Percentiles rank a stretch among this genome's conserved stretches.
Conservation (phyloP, 2,113 vertebrate genomes). For the Connochaetes taurinus region DNA sequence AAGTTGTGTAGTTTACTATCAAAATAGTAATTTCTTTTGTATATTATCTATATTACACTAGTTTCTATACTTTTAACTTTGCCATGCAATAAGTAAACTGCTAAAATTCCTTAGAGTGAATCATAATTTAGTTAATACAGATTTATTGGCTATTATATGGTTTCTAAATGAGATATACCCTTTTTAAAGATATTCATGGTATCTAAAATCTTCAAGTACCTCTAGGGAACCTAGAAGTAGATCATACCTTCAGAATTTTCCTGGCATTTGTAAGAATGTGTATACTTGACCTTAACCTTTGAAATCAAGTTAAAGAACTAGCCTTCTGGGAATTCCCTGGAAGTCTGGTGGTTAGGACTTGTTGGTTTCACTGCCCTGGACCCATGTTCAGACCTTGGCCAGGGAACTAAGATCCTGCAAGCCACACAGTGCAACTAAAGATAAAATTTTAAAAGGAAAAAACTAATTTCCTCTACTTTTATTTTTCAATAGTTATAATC, state of each 20-base stretch:
- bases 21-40: constrained; percentile 17
- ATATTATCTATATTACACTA: neutral
- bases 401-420: neutral
- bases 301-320: neutral
- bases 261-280: neutral
- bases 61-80: neutral
- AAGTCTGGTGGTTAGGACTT: neutral
- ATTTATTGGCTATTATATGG: neutral
- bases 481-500: neutral
- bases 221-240: neutral
- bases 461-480: neutral
- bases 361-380: neutral
- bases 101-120: neutral
- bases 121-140: neutral
- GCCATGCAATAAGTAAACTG: neutral
- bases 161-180: neutral
- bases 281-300: neutral
- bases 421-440: neutral
- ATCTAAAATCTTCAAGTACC: neutral
- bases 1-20: neutral
- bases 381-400: fast-evolving
- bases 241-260: neutral
- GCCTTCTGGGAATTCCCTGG: neutral
- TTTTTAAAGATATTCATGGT: neutral
- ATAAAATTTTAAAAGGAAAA: neutral